These are phyloP conservation scores for Drosophila micromelanica DNA, from an alignment of 1,140 invertebrate genomes.

Conservation along the genomic window DNA sequence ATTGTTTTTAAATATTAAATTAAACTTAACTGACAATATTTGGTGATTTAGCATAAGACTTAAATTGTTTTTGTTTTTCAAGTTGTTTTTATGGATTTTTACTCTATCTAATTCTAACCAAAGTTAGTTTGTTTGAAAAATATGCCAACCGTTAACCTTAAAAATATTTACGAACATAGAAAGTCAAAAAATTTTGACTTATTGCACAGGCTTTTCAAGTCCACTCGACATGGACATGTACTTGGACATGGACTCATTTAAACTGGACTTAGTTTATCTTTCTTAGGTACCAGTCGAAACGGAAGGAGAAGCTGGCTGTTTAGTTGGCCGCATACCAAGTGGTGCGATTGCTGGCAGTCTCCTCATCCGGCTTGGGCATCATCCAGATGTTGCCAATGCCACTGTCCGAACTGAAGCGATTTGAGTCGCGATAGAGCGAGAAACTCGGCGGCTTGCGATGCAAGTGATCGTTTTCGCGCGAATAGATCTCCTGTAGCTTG, in stretches of 20 bases:
- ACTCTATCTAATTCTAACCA: slow-evolving; percentile 9
- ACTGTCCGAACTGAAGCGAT: slow-evolving; percentile 82
- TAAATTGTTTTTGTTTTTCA: slow-evolving; percentile 12
- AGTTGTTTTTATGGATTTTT: slow-evolving; percentile 9
- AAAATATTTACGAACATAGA: neutral
- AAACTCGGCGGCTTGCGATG: slow-evolving; percentile 76
- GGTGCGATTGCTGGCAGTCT: slow-evolving; percentile 59
- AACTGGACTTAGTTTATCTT: neutral
- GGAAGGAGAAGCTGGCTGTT: neutral
- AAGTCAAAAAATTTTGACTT: slow-evolving; percentile 4
- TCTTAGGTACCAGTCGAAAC: neutral
- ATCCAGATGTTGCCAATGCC: slow-evolving; percentile 81
- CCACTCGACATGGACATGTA: slow-evolving; percentile 4
- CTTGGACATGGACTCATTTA: too few relatives aligned
- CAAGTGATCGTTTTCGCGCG: slow-evolving; percentile 69
- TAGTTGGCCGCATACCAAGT: slow-evolving; percentile 74
- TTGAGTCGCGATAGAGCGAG: slow-evolving; percentile 76
- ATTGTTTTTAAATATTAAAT: slow-evolving; percentile 27
- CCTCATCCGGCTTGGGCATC: slow-evolving; percentile 74
- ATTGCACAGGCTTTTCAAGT: slow-evolving; percentile 20
- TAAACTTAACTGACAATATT: slow-evolving; percentile 63
- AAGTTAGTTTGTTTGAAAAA: slow-evolving; percentile 11
- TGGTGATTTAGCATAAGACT: slow-evolving; percentile 69
- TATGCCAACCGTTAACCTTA: slow-evolving; percentile 2
- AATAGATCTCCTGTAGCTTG: slow-evolving; percentile 73